phyloP scores from a whole-genome alignment of 2,113 vertebrate species.

The Daphoenositta chrysoptera region DNA sequence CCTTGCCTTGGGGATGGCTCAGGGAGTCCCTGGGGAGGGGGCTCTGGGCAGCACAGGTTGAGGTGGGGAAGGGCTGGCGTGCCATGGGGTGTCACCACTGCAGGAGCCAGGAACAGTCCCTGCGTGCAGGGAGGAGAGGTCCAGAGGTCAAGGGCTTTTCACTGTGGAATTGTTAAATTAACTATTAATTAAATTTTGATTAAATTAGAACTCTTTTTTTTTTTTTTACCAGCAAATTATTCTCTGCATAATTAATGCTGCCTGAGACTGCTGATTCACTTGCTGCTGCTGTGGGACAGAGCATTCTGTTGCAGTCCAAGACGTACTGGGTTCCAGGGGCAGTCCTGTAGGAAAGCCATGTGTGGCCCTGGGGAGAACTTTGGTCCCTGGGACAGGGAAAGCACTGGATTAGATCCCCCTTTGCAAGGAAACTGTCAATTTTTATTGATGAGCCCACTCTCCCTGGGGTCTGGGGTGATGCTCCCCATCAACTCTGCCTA shows the following conservation, averaged over 20 bases:
- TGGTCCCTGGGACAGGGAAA: neutral
- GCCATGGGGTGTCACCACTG: fast-evolving
- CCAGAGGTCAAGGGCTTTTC: neutral
- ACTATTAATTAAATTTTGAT: constrained; percentile 44
- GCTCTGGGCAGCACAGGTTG: fast-evolving
- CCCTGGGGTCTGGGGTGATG: neutral
- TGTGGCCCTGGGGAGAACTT: neutral
- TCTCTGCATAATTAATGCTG: constrained; percentile 21
- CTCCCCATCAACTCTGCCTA: neutral
- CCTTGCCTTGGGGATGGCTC: neutral
- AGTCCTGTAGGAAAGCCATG: neutral
- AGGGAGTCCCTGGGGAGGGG: neutral
- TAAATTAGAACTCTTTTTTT: neutral
- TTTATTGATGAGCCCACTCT: neutral
- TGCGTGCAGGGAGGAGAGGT: neutral
- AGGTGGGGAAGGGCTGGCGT: too few relatives aligned
- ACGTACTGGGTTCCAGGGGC: neutral
- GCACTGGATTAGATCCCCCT: neutral
- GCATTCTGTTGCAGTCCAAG: neutral
- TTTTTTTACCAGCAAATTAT: neutral
- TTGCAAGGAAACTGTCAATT: neutral
- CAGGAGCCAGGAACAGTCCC: neutral
- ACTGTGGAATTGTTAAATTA: neutral
- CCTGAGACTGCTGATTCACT: neutral
- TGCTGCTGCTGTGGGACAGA: neutral